Evolutionary conservation across 2,797 vertebrate genomes (phyloP), one percentile per base, ranked within the genome.

Genomic region (Cyprinella venusta): DNA sequence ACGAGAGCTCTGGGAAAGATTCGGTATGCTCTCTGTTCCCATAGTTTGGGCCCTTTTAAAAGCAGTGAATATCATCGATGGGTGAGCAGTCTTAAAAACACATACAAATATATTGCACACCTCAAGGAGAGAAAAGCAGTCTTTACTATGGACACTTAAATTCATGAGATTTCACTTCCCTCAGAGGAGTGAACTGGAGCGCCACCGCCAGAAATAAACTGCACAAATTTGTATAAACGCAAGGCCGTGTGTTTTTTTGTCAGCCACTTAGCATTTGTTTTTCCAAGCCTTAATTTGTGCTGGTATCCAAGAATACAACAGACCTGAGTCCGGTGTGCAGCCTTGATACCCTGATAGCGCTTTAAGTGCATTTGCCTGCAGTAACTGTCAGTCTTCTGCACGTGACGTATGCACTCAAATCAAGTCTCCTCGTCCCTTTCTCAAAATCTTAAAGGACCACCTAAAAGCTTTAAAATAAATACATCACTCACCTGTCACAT

Each of bases 81-180:
- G 76, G 71, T 56, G 50, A 79, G 63, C 52, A 7, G 50, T 70
- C 79, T 85, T 78, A 85, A 88, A 54, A 85, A 84, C 84, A 76
- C 79, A 75, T 86, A 89, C n/a, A 77, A 86, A 87, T 71, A 89
- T 92, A 93, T 92, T 93, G 91, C 92, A 94, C 93, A 89, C 86
- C 75, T 24, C 78, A 84, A 86, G 80, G 86, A 84, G 83, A 64
- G 79, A 82, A 80, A 80, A 67, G 26, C 36, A 71, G 80, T 72
- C 77, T 64, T 79, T 81, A 79, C 76, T 81, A 63, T 65, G 54
- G 74, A 86, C 79, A 83, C 40, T 67, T 84, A 48, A 61, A 86
- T 63, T 45, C 56, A 74, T 13, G 81, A 69, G 77, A 78, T 71
- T 68, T 76, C 54, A 69, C 81, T 80, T 50, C 42, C 40, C 56